Percentiles rank a stretch among this genome's conserved stretches.
These are phyloP conservation scores for Chamaedrilus cognettii DNA, from an alignment of 2,888 invertebrate genomes.

Conservation along the genomic window DNA sequence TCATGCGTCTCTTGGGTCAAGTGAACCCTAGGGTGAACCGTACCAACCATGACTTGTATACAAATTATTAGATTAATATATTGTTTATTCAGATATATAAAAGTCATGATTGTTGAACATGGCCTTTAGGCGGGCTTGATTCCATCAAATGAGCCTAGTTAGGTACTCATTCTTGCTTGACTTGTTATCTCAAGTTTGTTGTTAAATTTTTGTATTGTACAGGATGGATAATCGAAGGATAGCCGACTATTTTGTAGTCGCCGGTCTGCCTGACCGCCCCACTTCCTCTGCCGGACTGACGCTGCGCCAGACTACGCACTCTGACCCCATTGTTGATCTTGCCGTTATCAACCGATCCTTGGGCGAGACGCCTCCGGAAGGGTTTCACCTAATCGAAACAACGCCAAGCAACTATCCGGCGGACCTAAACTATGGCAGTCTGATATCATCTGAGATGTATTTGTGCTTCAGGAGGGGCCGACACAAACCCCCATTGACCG, in stretches of 20 bases:
- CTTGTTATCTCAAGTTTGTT: too few species aligned
- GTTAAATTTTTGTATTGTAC: too few species aligned
- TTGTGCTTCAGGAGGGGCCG: conserved; percentile 18
- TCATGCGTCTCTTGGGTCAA: too few species aligned
- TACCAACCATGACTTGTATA: too few species aligned
- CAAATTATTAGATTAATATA: too few species aligned
- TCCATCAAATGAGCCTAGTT: too few species aligned
- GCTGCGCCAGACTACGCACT: not conserved
- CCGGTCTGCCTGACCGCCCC: conserved; percentile 15
- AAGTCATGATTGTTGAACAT: too few species aligned
- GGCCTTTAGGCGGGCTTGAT: too few species aligned
- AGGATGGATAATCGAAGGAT: too few species aligned
- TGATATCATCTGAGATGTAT: conserved; percentile 6
- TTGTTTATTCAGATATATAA: too few species aligned
- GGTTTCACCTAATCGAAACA: conserved; percentile 12
- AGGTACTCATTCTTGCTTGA: too few species aligned
- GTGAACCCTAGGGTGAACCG: too few species aligned
- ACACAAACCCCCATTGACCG: conserved; percentile 17
- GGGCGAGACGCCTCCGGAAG: conserved; percentile 16
- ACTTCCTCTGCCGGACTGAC: not conserved
- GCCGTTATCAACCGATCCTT: conserved; percentile 13
- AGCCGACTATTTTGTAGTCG: conserved; percentile 19
- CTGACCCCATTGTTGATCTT: conserved; percentile 12
- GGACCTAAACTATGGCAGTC: conserved; percentile 17
- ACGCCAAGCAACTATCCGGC: conserved; percentile 15